phyloP scores from a whole-genome alignment of 1,140 invertebrate species.

The Nilaparvata lugens region DNA sequence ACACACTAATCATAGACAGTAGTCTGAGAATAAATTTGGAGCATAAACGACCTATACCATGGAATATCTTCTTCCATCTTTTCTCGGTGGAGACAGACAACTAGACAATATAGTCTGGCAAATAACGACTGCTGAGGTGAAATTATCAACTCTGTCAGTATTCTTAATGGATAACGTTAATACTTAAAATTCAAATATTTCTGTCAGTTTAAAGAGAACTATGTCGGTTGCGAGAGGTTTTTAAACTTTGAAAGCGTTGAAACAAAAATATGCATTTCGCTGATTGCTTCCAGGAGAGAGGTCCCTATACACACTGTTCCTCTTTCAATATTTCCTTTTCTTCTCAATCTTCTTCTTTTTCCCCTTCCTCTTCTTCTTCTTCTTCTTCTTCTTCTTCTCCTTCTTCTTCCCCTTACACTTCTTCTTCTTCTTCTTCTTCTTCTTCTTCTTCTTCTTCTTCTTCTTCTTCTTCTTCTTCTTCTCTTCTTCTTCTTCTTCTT shows the following conservation, averaged over 20 bases:
- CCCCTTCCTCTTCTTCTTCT: neutral
- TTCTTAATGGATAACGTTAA: neutral
- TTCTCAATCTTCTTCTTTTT: neutral
- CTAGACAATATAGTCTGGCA: too few relatives aligned
- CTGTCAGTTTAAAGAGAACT: too few relatives aligned
- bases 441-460: neutral
- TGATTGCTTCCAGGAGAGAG: too few relatives aligned
- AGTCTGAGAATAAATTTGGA: too few relatives aligned
- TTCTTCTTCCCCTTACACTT: neutral
- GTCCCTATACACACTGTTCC: conserved; percentile 1
- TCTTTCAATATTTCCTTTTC: neutral
- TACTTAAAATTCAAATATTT: too few relatives aligned
- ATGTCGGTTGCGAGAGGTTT: neutral
- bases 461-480: neutral
- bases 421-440: neutral
- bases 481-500: neutral
- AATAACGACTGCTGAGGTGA: too few relatives aligned
- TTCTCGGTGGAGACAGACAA: too few relatives aligned
- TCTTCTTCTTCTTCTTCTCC: neutral
- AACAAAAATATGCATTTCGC: neutral
- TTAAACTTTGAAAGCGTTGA: neutral
- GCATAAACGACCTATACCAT: too few relatives aligned
- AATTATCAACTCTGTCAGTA: too few relatives aligned
- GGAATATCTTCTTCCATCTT: too few relatives aligned
- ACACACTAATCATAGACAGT: too few relatives aligned